Percentiles rank a stretch among this genome's conserved stretches.
These are phyloP conservation scores for Vanessa cardui DNA, from an alignment of 2,888 invertebrate species.

Conservation along the genomic window DNA sequence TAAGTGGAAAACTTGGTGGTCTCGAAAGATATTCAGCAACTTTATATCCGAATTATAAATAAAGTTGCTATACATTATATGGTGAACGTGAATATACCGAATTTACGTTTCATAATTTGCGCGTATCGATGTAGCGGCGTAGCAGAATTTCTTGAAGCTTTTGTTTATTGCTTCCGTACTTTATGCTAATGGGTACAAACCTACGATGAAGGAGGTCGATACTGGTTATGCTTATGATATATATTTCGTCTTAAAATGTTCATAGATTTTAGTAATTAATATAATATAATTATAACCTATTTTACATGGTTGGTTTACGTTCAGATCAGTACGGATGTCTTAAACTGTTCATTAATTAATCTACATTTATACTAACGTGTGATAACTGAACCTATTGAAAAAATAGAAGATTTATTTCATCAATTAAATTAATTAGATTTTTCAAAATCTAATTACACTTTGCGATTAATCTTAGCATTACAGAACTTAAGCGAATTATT, in stretches of 20 bases:
- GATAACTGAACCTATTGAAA: too few relatives aligned
- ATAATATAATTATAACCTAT: background rate
- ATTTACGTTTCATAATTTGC: constrained; percentile 52
- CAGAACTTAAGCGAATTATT: background rate
- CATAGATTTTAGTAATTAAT: background rate
- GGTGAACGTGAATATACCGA: constrained; percentile 13
- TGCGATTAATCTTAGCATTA: background rate
- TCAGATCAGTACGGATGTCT: too few relatives aligned
- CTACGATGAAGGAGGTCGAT: constrained; percentile 33
- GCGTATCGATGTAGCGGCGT: constrained; percentile 55
- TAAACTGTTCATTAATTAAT: too few relatives aligned
- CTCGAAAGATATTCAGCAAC: background rate
- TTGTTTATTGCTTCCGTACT: constrained; percentile 68
- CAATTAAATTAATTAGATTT: too few relatives aligned
- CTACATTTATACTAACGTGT: too few relatives aligned
- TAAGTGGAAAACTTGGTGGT: background rate
- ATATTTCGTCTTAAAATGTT: background rate
- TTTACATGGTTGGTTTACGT: too few relatives aligned
- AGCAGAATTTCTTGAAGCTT: constrained; percentile 61
- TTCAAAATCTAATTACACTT: background rate
- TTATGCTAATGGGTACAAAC: constrained; percentile 65
- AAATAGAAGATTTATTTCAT: too few relatives aligned
- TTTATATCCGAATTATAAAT: constrained; percentile 8
- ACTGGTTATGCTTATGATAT: background rate
- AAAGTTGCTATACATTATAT: background rate